phyloP scores from a whole-genome alignment of 2,113 vertebrate genomes.

The Alces alces region DNA sequence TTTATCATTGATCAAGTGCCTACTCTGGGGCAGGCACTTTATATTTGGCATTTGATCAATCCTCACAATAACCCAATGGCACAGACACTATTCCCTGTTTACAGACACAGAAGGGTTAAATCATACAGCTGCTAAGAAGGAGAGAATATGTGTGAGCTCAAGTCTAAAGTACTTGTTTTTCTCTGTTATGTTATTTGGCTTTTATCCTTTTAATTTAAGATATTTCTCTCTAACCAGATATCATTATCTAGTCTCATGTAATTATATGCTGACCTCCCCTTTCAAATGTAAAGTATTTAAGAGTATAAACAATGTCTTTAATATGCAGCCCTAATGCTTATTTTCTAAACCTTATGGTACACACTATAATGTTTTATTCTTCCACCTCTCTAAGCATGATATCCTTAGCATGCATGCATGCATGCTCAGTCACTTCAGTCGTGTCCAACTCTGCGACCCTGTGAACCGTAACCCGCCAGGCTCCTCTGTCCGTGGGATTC shows the following conservation, averaged over 20 bases:
- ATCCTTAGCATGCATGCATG: not conserved
- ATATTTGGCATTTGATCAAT: not conserved
- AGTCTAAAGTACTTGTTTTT: not conserved
- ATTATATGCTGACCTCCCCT: not conserved
- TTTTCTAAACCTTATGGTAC: not conserved
- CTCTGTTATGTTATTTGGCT: not conserved
- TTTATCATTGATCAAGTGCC: not conserved
- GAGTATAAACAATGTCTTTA: not conserved
- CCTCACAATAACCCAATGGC: not conserved
- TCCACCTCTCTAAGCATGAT: not conserved
- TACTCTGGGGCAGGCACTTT: not conserved
- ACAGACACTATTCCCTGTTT: not conserved
- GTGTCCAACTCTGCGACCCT: not conserved
- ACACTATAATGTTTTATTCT: not conserved
- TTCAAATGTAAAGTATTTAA: not conserved
- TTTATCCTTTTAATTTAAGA: not conserved
- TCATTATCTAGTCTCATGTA: not conserved
- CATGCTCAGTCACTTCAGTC: not conserved
- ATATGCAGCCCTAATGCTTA: not conserved
- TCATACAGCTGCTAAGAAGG: not conserved
- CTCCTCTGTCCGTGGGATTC: not conserved
- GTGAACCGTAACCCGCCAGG: not conserved
- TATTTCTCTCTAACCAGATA: not conserved
- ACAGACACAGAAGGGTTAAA: not conserved
- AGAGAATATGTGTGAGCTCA: not conserved